phyloP scores from a whole-genome alignment of 2,888 invertebrate genomes.

The Stramonita haemastoma region DNA sequence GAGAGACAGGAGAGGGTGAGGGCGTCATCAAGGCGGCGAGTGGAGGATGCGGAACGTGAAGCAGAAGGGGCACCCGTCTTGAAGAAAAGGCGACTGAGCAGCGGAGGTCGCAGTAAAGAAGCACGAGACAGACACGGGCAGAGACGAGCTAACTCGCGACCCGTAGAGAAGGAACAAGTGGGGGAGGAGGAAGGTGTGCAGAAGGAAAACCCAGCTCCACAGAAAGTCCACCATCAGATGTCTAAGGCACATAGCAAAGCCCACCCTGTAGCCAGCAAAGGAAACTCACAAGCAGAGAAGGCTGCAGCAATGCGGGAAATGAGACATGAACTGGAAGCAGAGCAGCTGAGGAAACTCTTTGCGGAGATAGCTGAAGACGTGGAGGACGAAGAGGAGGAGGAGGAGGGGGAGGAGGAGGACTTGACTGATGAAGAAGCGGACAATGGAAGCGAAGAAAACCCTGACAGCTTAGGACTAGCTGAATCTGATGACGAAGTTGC shows the following conservation, averaged over 20 bases:
- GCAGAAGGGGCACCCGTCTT: conserved; percentile 16
- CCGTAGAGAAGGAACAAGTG: not conserved
- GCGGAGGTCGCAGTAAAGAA: conserved; percentile 15
- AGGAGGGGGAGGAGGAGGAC: conserved; percentile 34
- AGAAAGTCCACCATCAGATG: not conserved
- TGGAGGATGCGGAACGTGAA: not conserved
- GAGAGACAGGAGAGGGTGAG: not conserved
- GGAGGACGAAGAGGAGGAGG: conserved; percentile 39
- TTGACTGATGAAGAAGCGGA: conserved; percentile 23
- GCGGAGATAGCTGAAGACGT: conserved; percentile 41
- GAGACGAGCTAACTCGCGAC: not conserved
- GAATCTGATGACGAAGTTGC: conserved; percentile 11
- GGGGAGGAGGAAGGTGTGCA: not conserved
- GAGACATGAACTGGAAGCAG: conserved; percentile 34
- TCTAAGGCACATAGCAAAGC: not conserved
- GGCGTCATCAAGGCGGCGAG: not conserved
- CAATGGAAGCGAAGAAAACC: conserved; percentile 22
- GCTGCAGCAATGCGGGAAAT: not conserved
- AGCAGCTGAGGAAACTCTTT: conserved; percentile 42
- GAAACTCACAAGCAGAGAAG: too few species aligned
- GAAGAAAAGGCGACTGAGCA: not conserved
- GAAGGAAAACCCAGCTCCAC: not conserved
- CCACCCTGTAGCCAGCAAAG: not conserved
- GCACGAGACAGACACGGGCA: not conserved
- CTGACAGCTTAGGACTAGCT: not conserved